These are phyloP conservation scores for Agrypnus murinus DNA, from an alignment of 2,888 invertebrate species.

Conservation along the genomic window DNA sequence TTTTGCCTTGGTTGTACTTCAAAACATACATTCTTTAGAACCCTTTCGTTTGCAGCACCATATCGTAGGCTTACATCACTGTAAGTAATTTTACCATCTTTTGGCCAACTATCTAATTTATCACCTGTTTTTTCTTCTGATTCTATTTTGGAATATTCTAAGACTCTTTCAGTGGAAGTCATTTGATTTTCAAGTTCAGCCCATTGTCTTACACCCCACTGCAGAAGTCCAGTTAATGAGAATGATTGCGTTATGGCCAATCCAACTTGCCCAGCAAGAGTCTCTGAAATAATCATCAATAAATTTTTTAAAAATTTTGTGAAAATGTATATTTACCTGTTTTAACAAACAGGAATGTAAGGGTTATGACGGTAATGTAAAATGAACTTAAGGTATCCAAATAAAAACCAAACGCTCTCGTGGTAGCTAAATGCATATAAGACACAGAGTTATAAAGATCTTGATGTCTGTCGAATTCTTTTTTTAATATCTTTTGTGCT, in stretches of 20 bases:
- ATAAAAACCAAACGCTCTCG: conserved; percentile 55
- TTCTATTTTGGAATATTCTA: conserved; percentile 71
- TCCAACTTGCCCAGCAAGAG: conserved; percentile 84
- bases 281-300: conserved; percentile 64
- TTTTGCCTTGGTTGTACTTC: conserved; percentile 79
- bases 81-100: conserved; percentile 79
- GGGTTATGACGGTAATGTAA: conserved; percentile 38
- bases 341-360: conserved; percentile 36
- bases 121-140: conserved; percentile 62
- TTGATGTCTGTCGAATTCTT: conserved; percentile 68
- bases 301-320: background rate
- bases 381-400: conserved; percentile 29
- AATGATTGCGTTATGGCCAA: conserved; percentile 89
- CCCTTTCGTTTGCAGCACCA: conserved; percentile 79
- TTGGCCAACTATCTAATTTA: conserved; percentile 83
- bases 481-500: conserved; percentile 62
- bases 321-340: too few species aligned
- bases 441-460: conserved; percentile 65
- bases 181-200: conserved; percentile 88
- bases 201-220: conserved; percentile 85
- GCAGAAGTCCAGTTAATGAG: conserved; percentile 81
- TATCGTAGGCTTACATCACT: conserved; percentile 82
- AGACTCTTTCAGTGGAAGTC: conserved; percentile 91
- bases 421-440: conserved; percentile 63
- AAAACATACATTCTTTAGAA: conserved; percentile 82